A percentile compares a stretch with the other conserved stretches of the same genome.
Conservation (phyloP, 2,797 vertebrate species). For the Oreochromis mossambicus region DNA sequence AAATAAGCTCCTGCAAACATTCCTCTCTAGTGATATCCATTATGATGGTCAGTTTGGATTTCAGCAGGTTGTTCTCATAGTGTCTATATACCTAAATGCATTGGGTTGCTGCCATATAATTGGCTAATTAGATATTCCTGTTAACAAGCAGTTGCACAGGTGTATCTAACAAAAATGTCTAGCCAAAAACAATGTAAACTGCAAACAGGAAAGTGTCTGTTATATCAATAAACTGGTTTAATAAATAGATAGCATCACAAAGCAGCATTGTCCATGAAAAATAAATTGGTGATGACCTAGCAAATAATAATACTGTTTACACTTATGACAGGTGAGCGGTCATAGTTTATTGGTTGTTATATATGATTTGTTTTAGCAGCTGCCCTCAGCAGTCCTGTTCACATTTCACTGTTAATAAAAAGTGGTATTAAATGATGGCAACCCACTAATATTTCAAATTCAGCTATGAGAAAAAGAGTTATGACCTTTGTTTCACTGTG, state of each 20-base stretch:
- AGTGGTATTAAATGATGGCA: too few species aligned
- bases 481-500: background rate
- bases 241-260: background rate
- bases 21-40: background rate
- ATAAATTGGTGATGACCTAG: background rate
- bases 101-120: background rate
- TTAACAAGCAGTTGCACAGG: background rate
- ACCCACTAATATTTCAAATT: background rate
- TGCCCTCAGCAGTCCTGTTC: background rate
- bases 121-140: background rate
- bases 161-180: background rate
- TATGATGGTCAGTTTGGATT: background rate
- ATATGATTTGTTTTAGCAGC: background rate
- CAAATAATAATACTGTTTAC: background rate
- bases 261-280: background rate
- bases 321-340: background rate
- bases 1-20: background rate
- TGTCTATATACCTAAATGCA: background rate
- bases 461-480: background rate
- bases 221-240: background rate
- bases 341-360: background rate
- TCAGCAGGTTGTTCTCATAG: accelerated
- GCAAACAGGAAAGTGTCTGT: background rate
- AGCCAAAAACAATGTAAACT: background rate
- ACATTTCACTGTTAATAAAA: background rate